Percentiles rank a stretch among this genome's conserved stretches.
Evolutionary conservation across 1,140 invertebrate species (phyloP).

Genomic region (Pygmarrhopalites habei): DNA sequence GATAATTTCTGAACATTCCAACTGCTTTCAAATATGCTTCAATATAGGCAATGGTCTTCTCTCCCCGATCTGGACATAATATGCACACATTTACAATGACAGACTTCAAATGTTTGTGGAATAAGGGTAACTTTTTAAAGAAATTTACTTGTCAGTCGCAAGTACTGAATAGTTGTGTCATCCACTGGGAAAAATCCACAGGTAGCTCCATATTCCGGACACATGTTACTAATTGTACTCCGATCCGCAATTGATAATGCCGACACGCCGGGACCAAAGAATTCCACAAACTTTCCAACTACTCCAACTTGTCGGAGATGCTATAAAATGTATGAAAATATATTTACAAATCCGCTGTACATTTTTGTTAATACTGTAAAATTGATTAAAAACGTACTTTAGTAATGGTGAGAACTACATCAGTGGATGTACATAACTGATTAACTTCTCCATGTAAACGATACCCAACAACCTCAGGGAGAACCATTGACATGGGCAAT

Average conservation of each 20-base stretch:
- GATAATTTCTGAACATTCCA: conserved; percentile 78
- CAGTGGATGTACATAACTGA: conserved; percentile 87
- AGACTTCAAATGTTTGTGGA: no score
- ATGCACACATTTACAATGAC: conserved; percentile 15
- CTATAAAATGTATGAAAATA: conserved; percentile 47
- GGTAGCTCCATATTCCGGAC: conserved; percentile 95
- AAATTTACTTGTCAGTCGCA: conserved; percentile 81
- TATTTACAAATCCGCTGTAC: not conserved
- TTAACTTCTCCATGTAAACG: conserved; percentile 72
- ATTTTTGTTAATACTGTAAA: not conserved
- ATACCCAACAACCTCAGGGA: conserved; percentile 94
- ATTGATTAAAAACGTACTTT: conserved; percentile 57
- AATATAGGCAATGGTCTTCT: conserved; percentile 73
- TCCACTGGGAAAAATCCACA: conserved; percentile 95
- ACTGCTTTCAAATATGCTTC: conserved; percentile 74
- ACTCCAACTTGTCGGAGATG: conserved; percentile 88
- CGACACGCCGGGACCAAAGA: conserved; percentile 87
- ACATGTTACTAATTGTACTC: conserved; percentile 94
- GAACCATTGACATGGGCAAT: conserved; percentile 90
- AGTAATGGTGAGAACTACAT: conserved; percentile 94
- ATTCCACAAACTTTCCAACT: conserved; percentile 98
- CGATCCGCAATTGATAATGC: conserved; percentile 89
- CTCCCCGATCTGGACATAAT: conserved; percentile 67
- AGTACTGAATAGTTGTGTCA: conserved; percentile 71
- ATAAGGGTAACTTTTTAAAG: no score